Evolutionary conservation across 2,113 vertebrate genomes (phyloP).

Genomic region (Platichthys stellatus): DNA sequence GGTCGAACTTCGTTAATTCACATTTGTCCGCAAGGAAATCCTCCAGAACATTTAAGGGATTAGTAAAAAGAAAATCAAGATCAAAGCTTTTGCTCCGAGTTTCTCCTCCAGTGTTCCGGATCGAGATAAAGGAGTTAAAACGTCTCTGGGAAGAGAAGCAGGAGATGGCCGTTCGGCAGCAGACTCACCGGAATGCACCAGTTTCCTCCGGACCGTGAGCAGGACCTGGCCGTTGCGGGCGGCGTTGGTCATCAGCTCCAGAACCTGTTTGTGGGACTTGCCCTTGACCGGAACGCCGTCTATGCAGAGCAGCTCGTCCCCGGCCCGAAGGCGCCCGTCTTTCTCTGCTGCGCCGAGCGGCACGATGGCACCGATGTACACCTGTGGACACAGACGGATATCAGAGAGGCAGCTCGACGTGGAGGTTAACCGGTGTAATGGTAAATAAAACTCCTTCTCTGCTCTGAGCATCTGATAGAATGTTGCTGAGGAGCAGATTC

Average conservation of each 20-base stretch:
- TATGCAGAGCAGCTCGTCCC: conserved; percentile 95
- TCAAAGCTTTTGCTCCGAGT: conserved; percentile 64
- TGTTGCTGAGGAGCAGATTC: background rate
- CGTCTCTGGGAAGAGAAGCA: conserved; percentile 16
- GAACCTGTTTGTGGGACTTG: conserved; percentile 96
- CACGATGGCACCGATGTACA: conserved; percentile 97
- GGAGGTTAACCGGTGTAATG: background rate
- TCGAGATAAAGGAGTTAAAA: conserved; percentile 17
- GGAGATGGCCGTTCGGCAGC: no score
- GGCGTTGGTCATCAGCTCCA: conserved; percentile 96
- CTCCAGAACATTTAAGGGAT: conserved; percentile 63
- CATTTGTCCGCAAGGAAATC: conserved; percentile 38
- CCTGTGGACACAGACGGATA: conserved; percentile 77
- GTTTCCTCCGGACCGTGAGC: conserved; percentile 92
- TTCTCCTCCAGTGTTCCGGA: conserved; percentile 45
- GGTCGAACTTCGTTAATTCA: conserved; percentile 41
- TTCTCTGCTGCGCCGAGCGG: conserved; percentile 94
- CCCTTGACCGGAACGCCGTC: conserved; percentile 93
- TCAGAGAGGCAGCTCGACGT: background rate
- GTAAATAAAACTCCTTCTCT: conserved; percentile 1
- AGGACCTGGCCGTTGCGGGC: conserved; percentile 96
- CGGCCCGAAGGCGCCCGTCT: conserved; percentile 93
- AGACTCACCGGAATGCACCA: conserved; percentile 85
- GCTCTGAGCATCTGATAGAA: background rate
- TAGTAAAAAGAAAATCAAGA: conserved; percentile 48